Base-by-base conservation (phyloP, 2,113 vertebrate genomes). In the Rana temporaria region DNA sequence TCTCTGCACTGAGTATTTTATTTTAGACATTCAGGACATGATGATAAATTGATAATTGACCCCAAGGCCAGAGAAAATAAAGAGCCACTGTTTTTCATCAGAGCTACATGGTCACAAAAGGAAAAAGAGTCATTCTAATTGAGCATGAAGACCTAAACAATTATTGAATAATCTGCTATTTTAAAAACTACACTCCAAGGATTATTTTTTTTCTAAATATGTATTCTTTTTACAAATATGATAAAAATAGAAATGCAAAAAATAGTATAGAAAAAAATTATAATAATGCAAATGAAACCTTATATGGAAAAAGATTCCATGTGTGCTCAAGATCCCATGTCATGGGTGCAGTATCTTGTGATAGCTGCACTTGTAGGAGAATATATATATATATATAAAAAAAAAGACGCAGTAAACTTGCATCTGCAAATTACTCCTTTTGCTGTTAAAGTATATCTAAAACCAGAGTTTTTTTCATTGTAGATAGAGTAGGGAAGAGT, bases 11-110 rank as follows among this genome's bases (percentile, higher is more conserved):
- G 90, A 88, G 84, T 90, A 91, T 91, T 93, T 92, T 90, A 90
- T 93, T 92, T 90, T 90, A 91, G 90, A 94, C 91, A 90, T 91
- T 85, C 86, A 89, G 88, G 91, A 91, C 94, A 94, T 87, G 89
- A 93, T 94, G 93, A 96, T 93, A 93, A 95, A 97, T 96, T 94
- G 93, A 94, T 93, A 92, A 93, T 91, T 95, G 91, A 94, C 94
- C 95, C 79, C 85, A 90, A 93, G 94, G 94, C 95, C 93, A 94
- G 85, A 89, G 89, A 88, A 94, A 95, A 96, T 92, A 94, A 92
- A 93, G 91, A 90, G 90, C 90, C 68, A 88, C 90, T 92, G 91
- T 90, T 95, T 96, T 91, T 96, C 94, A 94, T 96, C 94, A 95
- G 91, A 90, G 85, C 86, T 91, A 90, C 86, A 84, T 86, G 17